phyloP scores from a whole-genome alignment of 2,888 invertebrate species.

The Drosophila anceps region DNA sequence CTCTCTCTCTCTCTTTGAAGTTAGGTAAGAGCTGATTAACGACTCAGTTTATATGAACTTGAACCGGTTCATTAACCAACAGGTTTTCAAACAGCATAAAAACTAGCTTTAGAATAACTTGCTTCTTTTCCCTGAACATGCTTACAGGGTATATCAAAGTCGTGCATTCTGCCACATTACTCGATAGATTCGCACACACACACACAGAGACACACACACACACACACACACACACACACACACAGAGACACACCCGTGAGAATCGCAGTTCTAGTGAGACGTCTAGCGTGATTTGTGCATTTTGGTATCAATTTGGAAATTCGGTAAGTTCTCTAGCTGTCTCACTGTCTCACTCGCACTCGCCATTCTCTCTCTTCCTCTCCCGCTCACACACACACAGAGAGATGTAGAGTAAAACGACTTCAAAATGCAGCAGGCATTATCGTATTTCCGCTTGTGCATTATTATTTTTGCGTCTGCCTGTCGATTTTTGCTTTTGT shows the following conservation, averaged over 20 bases:
- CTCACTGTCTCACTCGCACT: background rate
- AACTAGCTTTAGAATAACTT: no score
- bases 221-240: no score
- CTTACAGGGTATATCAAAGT: background rate
- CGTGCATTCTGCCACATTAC: background rate
- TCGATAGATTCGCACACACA: background rate
- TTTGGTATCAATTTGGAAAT: slow-evolving; percentile 45
- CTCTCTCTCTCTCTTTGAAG: background rate
- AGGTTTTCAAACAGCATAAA: no score
- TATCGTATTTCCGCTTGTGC: slow-evolving; percentile 63
- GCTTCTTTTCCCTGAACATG: background rate
- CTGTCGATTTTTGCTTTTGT: slow-evolving; percentile 60
- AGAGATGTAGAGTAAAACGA: no score
- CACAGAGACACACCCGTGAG: slow-evolving; percentile 3
- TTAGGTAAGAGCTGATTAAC: background rate
- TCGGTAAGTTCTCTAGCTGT: slow-evolving; percentile 8
- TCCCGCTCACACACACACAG: background rate
- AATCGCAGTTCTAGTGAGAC: background rate
- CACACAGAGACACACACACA: no score
- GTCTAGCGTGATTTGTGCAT: slow-evolving; percentile 42
- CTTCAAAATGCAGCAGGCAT: slow-evolving; percentile 47
- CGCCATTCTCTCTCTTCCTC: background rate
- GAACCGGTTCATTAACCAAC: background rate
- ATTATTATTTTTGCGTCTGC: slow-evolving; percentile 51
- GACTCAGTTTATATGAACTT: background rate